These are phyloP conservation scores for Thysanoteuthis rhombus DNA, from an alignment of 2,888 invertebrate genomes.

Conservation along the genomic window DNA sequence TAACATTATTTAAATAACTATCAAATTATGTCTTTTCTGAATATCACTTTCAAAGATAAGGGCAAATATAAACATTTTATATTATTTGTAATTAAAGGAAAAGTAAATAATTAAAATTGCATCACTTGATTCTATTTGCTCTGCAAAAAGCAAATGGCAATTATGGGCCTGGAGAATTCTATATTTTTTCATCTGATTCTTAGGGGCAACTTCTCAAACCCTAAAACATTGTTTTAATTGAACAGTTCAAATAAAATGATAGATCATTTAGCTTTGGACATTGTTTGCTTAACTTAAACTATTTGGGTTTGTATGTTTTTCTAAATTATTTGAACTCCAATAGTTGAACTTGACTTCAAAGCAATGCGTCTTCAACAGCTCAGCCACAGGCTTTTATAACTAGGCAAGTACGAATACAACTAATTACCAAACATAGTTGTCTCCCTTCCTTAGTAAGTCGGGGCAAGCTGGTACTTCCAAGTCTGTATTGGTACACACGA, in stretches of 20 bases:
- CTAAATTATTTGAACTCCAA: too few relatives aligned
- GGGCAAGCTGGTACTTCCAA: not conserved
- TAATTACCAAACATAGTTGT: conserved; percentile 12
- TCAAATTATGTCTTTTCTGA: not conserved
- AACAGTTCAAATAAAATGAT: not conserved
- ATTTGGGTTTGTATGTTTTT: too few relatives aligned
- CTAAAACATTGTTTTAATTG: not conserved
- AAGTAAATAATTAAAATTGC: not conserved
- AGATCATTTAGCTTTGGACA: not conserved
- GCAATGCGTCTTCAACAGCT: too few relatives aligned
- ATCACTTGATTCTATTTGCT: not conserved
- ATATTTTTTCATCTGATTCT: not conserved
- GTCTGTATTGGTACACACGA: not conserved
- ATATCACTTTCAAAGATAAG: not conserved
- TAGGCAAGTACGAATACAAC: not conserved
- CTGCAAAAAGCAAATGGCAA: not conserved
- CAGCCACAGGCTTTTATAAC: not conserved
- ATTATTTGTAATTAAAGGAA: not conserved
- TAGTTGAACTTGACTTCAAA: too few relatives aligned
- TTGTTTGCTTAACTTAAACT: not conserved
- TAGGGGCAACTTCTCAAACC: not conserved
- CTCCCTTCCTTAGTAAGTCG: not conserved
- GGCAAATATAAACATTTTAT: not conserved
- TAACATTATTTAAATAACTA: not conserved
- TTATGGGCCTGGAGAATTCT: not conserved